phyloP scores from a whole-genome alignment of 2,797 vertebrate genomes.

The Acanthis flammea region DNA sequence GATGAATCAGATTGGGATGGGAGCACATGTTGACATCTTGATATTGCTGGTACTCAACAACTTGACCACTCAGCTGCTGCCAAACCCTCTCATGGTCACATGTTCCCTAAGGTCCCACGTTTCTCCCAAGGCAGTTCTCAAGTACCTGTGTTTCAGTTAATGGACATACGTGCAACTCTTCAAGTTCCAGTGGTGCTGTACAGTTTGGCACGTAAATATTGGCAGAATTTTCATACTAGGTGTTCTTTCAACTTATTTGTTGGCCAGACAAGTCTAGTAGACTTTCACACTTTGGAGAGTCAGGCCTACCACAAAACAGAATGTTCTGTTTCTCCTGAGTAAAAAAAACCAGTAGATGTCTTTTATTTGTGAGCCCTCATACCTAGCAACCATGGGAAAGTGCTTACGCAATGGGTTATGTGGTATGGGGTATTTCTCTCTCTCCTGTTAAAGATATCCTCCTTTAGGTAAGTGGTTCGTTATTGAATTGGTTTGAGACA shows the following conservation, averaged over 20 bases:
- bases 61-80: neutral
- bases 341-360: neutral
- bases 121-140: neutral
- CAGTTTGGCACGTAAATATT: neutral
- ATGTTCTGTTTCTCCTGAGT: neutral
- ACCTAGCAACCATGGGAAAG: neutral
- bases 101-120: neutral
- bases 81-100: accelerated
- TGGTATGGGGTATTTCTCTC: neutral
- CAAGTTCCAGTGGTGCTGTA: neutral
- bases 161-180: neutral
- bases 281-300: neutral
- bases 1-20: neutral
- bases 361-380: neutral
- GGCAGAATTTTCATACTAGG: neutral
- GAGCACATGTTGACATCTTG: neutral
- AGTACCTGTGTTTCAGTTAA: neutral
- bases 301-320: neutral
- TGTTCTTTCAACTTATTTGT: neutral
- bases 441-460: neutral
- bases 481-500: neutral
- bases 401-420: neutral
- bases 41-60: neutral
- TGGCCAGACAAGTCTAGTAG: neutral
- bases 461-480: neutral